Conservation (phyloP, 2,797 vertebrate species). For the Manis crassicaudata region DNA sequence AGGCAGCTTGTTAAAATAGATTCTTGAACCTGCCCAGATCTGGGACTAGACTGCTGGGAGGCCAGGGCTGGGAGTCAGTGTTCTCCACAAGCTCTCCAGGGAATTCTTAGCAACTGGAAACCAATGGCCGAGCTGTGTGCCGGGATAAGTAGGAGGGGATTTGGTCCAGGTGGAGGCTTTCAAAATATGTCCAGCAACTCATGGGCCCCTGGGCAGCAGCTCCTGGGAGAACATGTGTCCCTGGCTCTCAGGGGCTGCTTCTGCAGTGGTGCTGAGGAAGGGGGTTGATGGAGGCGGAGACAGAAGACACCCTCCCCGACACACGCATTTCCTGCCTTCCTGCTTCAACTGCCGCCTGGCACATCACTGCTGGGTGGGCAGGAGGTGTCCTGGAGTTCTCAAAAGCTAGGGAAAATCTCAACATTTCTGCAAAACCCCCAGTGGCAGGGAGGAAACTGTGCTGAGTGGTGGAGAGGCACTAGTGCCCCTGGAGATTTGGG, state of each 20-base stretch:
- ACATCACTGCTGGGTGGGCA: neutral
- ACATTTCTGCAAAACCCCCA: neutral
- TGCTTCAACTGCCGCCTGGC: neutral
- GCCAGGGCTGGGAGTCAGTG: neutral
- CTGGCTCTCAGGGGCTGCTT: neutral
- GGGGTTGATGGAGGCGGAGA: neutral
- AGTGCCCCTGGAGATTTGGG: too few relatives aligned
- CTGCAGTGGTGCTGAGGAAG: neutral
- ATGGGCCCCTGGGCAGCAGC: neutral
- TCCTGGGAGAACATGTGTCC: neutral
- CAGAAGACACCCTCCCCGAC: fast-evolving
- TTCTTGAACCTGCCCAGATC: neutral
- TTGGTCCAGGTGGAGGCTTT: neutral
- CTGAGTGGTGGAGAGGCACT: neutral
- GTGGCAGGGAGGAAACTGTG: neutral
- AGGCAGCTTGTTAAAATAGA: neutral
- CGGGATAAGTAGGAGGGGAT: fast-evolving
- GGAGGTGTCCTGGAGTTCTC: neutral
- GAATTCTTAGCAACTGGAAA: neutral
- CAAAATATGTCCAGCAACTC: neutral
- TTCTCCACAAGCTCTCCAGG: neutral
- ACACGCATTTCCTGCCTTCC: neutral
- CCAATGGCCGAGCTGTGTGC: neutral
- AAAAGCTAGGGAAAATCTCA: neutral
- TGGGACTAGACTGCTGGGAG: neutral